Conservation (phyloP, 2,888 invertebrate genomes). For the Cosmorhoe ocellata region DNA sequence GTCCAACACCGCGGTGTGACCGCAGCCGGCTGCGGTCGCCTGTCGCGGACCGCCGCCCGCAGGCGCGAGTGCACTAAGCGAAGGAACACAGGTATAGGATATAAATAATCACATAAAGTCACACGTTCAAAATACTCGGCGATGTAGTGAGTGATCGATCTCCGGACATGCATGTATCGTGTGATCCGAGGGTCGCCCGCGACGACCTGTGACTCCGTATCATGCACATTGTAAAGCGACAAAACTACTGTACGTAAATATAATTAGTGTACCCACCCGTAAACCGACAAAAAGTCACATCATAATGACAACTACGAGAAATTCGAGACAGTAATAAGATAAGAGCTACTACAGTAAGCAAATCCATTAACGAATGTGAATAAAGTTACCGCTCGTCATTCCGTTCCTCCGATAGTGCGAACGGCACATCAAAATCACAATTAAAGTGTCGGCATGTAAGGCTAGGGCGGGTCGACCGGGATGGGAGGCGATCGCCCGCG, state of each 20-base stretch:
- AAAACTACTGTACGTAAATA: slow-evolving; percentile 81
- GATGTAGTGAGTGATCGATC: slow-evolving; percentile 50
- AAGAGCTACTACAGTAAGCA: slow-evolving; percentile 80
- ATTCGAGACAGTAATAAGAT: slow-evolving; percentile 79
- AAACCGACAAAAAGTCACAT: slow-evolving; percentile 72
- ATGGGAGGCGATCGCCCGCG: slow-evolving; percentile 18
- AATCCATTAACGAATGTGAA: slow-evolving; percentile 80
- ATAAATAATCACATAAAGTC: slow-evolving; percentile 78
- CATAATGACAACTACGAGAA: slow-evolving; percentile 73
- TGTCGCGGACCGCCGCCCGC: slow-evolving; percentile 45
- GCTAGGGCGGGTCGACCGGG: slow-evolving; percentile 31
- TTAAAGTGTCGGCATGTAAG: slow-evolving; percentile 55
- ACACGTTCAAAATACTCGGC: slow-evolving; percentile 74
- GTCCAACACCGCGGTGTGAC: slow-evolving; percentile 74
- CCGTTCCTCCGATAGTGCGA: slow-evolving; percentile 71
- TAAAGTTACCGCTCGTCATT: slow-evolving; percentile 74
- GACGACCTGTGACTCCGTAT: slow-evolving; percentile 49
- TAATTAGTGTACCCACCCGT: slow-evolving; percentile 81
- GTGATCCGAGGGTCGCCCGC: slow-evolving; percentile 53
- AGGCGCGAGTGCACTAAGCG: slow-evolving; percentile 67
- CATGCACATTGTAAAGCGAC: slow-evolving; percentile 81
- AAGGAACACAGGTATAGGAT: slow-evolving; percentile 72
- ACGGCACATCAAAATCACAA: slow-evolving; percentile 69
- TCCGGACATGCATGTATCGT: slow-evolving; percentile 67
- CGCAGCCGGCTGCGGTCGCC: slow-evolving; percentile 60